Evolutionary conservation across 2,113 vertebrate species (phyloP), one percentile per base, ranked within the genome.

Genomic region (Pteropus alecto): DNA sequence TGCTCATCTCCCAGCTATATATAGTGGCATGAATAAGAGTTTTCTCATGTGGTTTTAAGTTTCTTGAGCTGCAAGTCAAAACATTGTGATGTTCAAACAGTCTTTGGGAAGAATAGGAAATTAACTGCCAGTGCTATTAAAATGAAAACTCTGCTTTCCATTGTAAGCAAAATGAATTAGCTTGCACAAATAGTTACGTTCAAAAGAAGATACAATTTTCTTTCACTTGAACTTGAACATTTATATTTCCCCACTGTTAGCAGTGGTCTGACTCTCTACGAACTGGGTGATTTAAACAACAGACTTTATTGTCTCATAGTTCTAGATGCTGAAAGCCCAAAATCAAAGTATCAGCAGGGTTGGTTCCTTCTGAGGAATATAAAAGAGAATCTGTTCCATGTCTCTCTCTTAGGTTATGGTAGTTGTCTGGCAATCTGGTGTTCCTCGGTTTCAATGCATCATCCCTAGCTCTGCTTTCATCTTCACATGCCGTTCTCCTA

Each of bases 31-130:
- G 63, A 95, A 63, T 70, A 76, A 96, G 96, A 84, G 63, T 82
- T 97, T 97, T 97, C 96, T 96, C 81, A 38, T 83, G 94, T 91
- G 87, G 96, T 86, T 97, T 95, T 89, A 93, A 93, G 71, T 86
- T 96, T 92, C 79, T 97, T 38, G 68, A 97, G 95, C 70, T 95
- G 92, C 14, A 65, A 97, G 93, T 98, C 96, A 98, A 97, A 98
- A 97, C 78, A 95, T 13, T 96, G 77, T 35, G 96, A 88, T 90
- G 85, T 63, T 93, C 74, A 83, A 38, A 88, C 85, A 83, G 67
- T 56, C 67, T 97, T 71, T 33, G 60, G 87, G 26, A 84, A 81
- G 51, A 94, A 73, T 70, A 54, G 30, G 26, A 88, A 93, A 93
- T 94, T 94, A 93, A 86, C 85, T 91, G 87, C 33, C 81, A 93